These are phyloP conservation scores for Isotomurus palustris DNA, from an alignment of 2,888 invertebrate genomes.

Conservation along the genomic window DNA sequence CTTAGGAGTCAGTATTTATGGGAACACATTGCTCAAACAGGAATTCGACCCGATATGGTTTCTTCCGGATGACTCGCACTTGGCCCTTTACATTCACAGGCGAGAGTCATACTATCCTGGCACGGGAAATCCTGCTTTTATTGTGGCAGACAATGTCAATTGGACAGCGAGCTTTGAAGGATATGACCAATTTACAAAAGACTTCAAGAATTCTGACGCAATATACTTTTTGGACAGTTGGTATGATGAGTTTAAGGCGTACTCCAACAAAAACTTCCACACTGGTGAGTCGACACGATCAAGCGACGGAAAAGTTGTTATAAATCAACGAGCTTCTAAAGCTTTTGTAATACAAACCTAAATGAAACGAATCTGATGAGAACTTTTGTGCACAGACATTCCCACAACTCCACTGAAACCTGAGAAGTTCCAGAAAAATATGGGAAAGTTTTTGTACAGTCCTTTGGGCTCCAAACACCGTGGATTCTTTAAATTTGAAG, in stretches of 20 bases:
- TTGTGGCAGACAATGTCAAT: conserved; percentile 64
- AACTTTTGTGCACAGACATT: conserved; percentile 37
- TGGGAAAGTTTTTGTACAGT: conserved; percentile 67
- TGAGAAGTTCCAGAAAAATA: conserved; percentile 58
- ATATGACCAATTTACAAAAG: conserved; percentile 52
- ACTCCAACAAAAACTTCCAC: conserved; percentile 58
- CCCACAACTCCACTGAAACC: conserved; percentile 51
- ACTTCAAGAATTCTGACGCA: conserved; percentile 56
- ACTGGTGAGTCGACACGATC: conserved; percentile 51
- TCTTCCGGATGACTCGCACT: conserved; percentile 65
- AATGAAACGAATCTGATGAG: too few relatives aligned
- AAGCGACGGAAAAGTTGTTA: background rate
- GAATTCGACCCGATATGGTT: conserved; percentile 77
- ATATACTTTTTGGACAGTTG: conserved; percentile 60
- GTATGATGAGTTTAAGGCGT: conserved; percentile 63
- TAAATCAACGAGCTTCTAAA: background rate
- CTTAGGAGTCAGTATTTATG: conserved; percentile 61
- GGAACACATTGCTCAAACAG: conserved; percentile 64
- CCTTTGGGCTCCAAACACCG: conserved; percentile 64
- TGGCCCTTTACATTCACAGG: conserved; percentile 59
- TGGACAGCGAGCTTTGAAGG: conserved; percentile 60
- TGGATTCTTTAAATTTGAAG: conserved; percentile 58
- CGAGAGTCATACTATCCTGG: conserved; percentile 62
- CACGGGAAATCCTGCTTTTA: conserved; percentile 60
- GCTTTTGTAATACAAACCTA: background rate